Evolutionary conservation across 2,113 vertebrate species (phyloP).

Genomic region (Heloderma charlesbogerti): DNA sequence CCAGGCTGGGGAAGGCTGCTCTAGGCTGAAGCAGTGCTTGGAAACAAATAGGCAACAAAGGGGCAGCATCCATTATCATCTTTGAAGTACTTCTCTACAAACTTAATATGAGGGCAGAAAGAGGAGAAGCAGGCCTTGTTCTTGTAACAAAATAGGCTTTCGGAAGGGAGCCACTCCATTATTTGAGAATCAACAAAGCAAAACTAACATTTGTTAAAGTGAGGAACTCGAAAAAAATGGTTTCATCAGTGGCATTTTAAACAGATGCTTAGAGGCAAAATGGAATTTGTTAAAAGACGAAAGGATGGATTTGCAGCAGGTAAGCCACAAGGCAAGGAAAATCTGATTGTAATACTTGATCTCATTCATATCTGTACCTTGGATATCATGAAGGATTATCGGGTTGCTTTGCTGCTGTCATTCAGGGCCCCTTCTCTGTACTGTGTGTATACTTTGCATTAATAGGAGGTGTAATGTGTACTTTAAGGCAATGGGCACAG

Average conservation of each 20-base stretch:
- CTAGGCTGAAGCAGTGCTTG: not conserved
- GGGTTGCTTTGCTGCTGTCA: not conserved
- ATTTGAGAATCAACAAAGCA: not conserved
- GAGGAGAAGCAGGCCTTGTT: not conserved
- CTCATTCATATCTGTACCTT: not conserved
- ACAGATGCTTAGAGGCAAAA: not conserved
- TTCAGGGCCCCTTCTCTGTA: accelerated
- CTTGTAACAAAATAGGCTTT: not conserved
- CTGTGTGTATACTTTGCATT: not conserved
- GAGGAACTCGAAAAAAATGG: not conserved
- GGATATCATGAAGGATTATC: not conserved
- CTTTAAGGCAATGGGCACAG: not conserved
- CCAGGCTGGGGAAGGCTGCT: not conserved
- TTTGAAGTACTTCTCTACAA: not conserved
- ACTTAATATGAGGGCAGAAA: not conserved
- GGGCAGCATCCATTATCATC: not conserved
- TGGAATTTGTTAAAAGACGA: not conserved
- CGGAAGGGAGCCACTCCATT: not conserved
- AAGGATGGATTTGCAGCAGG: not conserved
- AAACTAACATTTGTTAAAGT: not conserved
- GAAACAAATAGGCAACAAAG: not conserved
- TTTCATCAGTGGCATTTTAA: not conserved
- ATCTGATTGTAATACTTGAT: not conserved
- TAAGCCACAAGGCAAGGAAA: not conserved
- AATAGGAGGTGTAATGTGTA: not conserved